Base-by-base conservation (phyloP, 2,113 vertebrate genomes). In the Percopsis transmontana region DNA sequence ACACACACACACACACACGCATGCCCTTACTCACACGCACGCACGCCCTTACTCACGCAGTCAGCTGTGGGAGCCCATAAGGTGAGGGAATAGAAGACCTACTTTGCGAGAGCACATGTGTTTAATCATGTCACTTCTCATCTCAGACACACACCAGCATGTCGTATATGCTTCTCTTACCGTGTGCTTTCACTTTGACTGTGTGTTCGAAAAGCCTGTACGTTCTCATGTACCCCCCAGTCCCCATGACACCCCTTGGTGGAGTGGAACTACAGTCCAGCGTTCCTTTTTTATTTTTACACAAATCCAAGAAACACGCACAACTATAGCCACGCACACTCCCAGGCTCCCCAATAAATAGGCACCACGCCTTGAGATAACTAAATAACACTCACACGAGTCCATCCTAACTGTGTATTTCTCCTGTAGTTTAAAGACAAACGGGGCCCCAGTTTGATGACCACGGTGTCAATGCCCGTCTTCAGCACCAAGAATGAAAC, bases 401-500 rank as follows among this genome's bases (percentile, higher is more conserved):
- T 12, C 12, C 42, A 45, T 45, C 7, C 4, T 12, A 41, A 12
- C 40, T 12, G 12, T 7, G 12, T 14, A 12, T 16, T 57, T 39
- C 12, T 41, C 20, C 76, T 87, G 58, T 78, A 99, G 97, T 87
- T 97, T 74, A 92, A 92, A 0, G 90, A 92, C 44, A 96, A 94
- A 86, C 89, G 95, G 19, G 94, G 93, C 60, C 87, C 93, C 23
- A 93, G 95, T 84, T 85, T 98, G 86, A 97, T 94, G 92, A 99
- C 97, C 12, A 99, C 97, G 0, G 96, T 99, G 9, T 96, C 97
- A 82, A 99, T 99, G 97, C 97, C 97, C 1, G 97, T 99, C 48
- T 99, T 99, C 82, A 99, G 97, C 93, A 99, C 96, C 84, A 95
- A 97, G 91, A 99, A 98, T 10, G 96, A 99, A 89, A 99, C 96